A percentile compares a stretch with the other conserved stretches of the same genome.
Conservation (phyloP, 2,113 vertebrate species). For the Atlantisia rogersi region DNA sequence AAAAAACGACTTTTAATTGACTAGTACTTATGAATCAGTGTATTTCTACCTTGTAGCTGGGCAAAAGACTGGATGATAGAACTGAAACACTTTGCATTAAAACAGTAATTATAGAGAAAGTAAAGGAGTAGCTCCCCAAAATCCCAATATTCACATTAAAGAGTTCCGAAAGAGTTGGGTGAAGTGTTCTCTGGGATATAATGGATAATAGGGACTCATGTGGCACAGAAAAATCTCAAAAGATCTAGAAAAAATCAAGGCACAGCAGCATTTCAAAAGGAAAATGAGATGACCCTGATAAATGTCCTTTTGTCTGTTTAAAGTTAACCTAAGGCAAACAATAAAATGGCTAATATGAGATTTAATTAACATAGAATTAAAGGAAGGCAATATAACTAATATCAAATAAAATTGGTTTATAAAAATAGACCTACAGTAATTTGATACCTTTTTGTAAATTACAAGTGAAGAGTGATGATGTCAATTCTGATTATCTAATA, state of each 20-base stretch:
- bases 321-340: constrained; percentile 43
- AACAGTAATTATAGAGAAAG: neutral
- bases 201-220: neutral
- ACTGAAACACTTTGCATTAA: neutral
- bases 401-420: constrained; percentile 9
- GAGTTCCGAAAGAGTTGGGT: neutral
- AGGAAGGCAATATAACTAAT: constrained; percentile 3
- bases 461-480: neutral
- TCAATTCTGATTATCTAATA: neutral
- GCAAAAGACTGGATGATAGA: neutral
- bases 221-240: neutral
- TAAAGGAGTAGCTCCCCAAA: neutral
- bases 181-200: neutral
- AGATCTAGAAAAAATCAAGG: neutral
- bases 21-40: neutral
- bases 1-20: neutral
- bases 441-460: neutral
- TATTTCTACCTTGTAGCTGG: neutral
- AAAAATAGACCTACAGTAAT: neutral
- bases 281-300: neutral
- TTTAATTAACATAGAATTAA: constrained; percentile 47
- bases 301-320: constrained; percentile 4
- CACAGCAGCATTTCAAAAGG: neutral
- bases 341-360: constrained; percentile 8
- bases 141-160: neutral